These are phyloP conservation scores for Leucozona laternaria DNA, from an alignment of 2,888 invertebrate genomes.

Conservation along the genomic window DNA sequence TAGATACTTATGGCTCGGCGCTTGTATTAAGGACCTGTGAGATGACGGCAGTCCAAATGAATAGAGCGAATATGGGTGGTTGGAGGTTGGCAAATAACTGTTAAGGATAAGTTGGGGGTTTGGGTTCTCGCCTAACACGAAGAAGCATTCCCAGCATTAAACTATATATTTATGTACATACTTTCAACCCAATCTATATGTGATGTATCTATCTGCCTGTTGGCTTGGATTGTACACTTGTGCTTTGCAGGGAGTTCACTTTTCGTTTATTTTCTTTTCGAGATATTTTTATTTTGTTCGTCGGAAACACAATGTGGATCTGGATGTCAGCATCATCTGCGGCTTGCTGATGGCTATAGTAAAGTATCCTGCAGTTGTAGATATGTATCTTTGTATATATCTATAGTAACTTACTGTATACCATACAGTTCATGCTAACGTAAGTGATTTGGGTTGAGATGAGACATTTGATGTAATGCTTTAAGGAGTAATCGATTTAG, in stretches of 20 bases:
- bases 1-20: slow-evolving; percentile 48
- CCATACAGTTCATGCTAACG: slow-evolving; percentile 68
- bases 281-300: slow-evolving; percentile 56
- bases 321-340: slow-evolving; percentile 77
- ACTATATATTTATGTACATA: slow-evolving; percentile 75
- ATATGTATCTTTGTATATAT: slow-evolving; percentile 45
- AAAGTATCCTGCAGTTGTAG: slow-evolving; percentile 73
- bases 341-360: slow-evolving; percentile 77
- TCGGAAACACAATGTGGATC: slow-evolving; percentile 76
- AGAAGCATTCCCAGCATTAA: slow-evolving; percentile 57
- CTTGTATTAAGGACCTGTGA: slow-evolving; percentile 65
- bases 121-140: slow-evolving; percentile 42
- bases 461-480: slow-evolving; percentile 57
- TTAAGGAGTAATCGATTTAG: slow-evolving; percentile 18
- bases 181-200: slow-evolving; percentile 62
- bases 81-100: slow-evolving; percentile 4
- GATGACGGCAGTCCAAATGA: slow-evolving; percentile 75
- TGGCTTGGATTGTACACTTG: slow-evolving; percentile 59
- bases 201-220: slow-evolving; percentile 54
- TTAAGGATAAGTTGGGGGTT: slow-evolving; percentile 15
- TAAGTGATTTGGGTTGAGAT: slow-evolving; percentile 71
- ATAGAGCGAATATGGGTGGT: slow-evolving; percentile 55
- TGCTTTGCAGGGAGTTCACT: slow-evolving; percentile 65
- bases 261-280: slow-evolving; percentile 46
- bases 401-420: slow-evolving; percentile 17